These are phyloP conservation scores for Entomyzon cyanotis DNA, from an alignment of 2,113 vertebrate genomes.

Conservation along the genomic window DNA sequence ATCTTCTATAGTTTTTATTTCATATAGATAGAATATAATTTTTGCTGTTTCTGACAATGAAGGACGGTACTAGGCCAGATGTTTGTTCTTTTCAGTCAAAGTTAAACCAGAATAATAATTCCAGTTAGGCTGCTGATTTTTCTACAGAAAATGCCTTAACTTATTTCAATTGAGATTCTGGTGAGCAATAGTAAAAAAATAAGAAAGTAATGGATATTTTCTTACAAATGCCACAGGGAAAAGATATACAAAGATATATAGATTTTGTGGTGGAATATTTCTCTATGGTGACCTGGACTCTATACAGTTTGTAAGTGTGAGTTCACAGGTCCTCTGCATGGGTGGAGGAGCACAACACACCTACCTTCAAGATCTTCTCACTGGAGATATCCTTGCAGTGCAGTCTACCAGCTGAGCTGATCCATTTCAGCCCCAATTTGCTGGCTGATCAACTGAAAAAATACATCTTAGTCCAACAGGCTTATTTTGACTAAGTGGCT, in stretches of 20 bases:
- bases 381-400: not conserved
- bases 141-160: not conserved
- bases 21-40: not conserved
- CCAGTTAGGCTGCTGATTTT: not conserved
- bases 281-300: not conserved
- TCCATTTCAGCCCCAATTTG: not conserved
- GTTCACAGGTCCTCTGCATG: not conserved
- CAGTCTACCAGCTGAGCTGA: not conserved
- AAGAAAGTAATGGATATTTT: not conserved
- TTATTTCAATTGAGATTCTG: not conserved
- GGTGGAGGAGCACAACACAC: fast-evolving
- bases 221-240: not conserved
- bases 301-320: not conserved
- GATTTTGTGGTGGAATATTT: not conserved
- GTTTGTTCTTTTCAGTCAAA: not conserved
- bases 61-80: not conserved
- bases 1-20: too few species aligned
- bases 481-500: not conserved
- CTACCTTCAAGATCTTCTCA: not conserved
- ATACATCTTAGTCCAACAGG: not conserved
- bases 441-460: not conserved
- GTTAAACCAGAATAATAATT: not conserved
- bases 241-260: not conserved
- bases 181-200: not conserved
- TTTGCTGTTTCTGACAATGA: not conserved